Percentiles rank a stretch among this genome's conserved stretches.
These are phyloP conservation scores for Neelides folsomi DNA, from an alignment of 2,888 invertebrate species.

Conservation along the genomic window DNA sequence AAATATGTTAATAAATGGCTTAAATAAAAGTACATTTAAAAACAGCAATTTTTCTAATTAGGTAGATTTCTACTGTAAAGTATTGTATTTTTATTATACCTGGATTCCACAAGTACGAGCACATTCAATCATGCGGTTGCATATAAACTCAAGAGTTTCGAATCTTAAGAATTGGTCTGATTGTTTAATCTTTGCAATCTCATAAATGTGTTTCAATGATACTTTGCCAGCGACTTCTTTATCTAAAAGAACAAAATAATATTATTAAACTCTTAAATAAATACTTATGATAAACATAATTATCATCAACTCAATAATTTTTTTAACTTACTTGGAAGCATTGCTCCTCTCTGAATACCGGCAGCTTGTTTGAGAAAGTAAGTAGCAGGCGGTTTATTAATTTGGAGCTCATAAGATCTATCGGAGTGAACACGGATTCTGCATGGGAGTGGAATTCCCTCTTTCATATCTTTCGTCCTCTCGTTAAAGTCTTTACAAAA, in stretches of 20 bases:
- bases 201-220: slow-evolving; percentile 87
- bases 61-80: neutral
- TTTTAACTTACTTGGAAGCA: slow-evolving; percentile 44
- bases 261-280: neutral
- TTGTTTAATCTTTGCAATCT: slow-evolving; percentile 93
- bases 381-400: slow-evolving; percentile 74
- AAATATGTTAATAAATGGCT: too few species aligned
- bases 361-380: slow-evolving; percentile 90
- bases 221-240: slow-evolving; percentile 74
- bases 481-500: slow-evolving; percentile 98
- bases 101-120: slow-evolving; percentile 74
- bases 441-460: slow-evolving; percentile 77
- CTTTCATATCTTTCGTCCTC: slow-evolving; percentile 71
- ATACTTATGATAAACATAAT: neutral
- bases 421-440: slow-evolving; percentile 72
- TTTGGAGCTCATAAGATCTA: slow-evolving; percentile 62
- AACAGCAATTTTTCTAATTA: neutral
- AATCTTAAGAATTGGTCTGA: slow-evolving; percentile 62
- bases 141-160: slow-evolving; percentile 55
- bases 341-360: slow-evolving; percentile 70
- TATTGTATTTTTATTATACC: slow-evolving; percentile 28
- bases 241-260: slow-evolving; percentile 40
- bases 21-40: too few species aligned
- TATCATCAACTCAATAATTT: slow-evolving; percentile 2
- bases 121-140: slow-evolving; percentile 60